These are phyloP conservation scores for Eupithecia subumbrata DNA, from an alignment of 2,888 invertebrate species.

Conservation along the genomic window DNA sequence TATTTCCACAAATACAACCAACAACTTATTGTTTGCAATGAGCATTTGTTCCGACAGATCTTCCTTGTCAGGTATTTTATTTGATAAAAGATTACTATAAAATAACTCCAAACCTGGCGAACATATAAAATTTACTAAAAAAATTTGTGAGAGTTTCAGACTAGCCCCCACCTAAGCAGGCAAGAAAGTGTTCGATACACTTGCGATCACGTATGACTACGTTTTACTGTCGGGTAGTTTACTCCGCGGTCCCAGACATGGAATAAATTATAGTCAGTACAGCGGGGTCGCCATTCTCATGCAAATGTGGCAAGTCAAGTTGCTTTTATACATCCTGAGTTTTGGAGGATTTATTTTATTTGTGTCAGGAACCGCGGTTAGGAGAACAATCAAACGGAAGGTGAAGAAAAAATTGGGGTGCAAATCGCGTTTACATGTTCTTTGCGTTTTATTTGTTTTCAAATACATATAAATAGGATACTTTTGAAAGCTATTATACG, in stretches of 20 bases:
- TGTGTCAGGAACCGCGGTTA: slow-evolving; percentile 8
- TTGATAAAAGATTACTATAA: too few relatives aligned
- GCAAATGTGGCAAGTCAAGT: slow-evolving; percentile 20
- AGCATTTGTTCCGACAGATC: too few relatives aligned
- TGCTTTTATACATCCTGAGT: slow-evolving; percentile 21
- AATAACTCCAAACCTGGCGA: too few relatives aligned
- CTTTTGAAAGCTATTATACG: too few relatives aligned
- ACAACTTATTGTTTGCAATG: too few relatives aligned
- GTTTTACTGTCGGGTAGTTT: slow-evolving; percentile 38
- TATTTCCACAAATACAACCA: too few relatives aligned
- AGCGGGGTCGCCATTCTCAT: slow-evolving; percentile 20
- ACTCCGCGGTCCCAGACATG: slow-evolving; percentile 22
- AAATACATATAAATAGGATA: neutral
- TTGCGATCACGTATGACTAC: slow-evolving; percentile 40
- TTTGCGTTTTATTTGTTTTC: neutral
- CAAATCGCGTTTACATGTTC: neutral
- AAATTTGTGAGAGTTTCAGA: slow-evolving; percentile 5
- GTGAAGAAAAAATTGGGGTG: neutral
- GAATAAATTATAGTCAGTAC: slow-evolving; percentile 15
- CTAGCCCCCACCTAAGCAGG: slow-evolving; percentile 16
- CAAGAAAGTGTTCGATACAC: slow-evolving; percentile 26
- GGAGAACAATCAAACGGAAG: neutral
- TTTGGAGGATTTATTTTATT: slow-evolving; percentile 23
- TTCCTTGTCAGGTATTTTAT: too few relatives aligned
- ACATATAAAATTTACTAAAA: too few relatives aligned